These are phyloP conservation scores for Crocidura indochinensis DNA, from an alignment of 2,797 vertebrate species.

Conservation along the genomic window DNA sequence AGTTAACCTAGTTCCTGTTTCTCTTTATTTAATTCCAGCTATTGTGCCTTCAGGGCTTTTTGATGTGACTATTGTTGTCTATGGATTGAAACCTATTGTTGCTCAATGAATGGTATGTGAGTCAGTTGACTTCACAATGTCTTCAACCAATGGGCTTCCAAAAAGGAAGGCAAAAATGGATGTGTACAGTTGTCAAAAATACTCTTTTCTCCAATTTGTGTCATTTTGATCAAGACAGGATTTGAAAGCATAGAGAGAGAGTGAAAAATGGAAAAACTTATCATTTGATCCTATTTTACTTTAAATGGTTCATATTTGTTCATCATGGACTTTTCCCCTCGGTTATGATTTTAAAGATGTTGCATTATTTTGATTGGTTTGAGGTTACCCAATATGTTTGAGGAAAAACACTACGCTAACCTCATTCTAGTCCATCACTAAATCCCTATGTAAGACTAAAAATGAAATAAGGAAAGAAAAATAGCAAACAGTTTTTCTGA, in stretches of 20 bases:
- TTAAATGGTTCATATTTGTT: conserved; percentile 22
- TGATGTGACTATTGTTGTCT: neutral
- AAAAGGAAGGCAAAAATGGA: neutral
- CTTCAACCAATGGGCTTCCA: neutral
- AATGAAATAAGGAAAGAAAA: neutral
- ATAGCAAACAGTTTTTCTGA: neutral
- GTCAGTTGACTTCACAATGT: neutral
- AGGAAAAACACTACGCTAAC: neutral
- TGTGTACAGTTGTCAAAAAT: neutral
- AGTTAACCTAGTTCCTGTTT: neutral
- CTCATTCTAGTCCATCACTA: neutral
- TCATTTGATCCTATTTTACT: neutral
- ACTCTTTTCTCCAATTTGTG: neutral
- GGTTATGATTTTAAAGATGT: conserved; percentile 31
- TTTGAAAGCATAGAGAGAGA: neutral
- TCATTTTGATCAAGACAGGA: neutral
- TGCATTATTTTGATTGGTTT: conserved; percentile 6
- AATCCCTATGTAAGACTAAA: neutral
- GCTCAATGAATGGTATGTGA: neutral
- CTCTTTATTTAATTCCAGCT: conserved; percentile 23
- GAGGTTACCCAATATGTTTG: neutral
- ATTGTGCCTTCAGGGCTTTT: neutral
- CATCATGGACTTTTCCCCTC: neutral
- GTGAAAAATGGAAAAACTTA: neutral
- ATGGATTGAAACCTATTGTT: conserved; percentile 5